These are phyloP conservation scores for Varecia variegata DNA, from an alignment of 2,797 vertebrate genomes.

Conservation along the genomic window DNA sequence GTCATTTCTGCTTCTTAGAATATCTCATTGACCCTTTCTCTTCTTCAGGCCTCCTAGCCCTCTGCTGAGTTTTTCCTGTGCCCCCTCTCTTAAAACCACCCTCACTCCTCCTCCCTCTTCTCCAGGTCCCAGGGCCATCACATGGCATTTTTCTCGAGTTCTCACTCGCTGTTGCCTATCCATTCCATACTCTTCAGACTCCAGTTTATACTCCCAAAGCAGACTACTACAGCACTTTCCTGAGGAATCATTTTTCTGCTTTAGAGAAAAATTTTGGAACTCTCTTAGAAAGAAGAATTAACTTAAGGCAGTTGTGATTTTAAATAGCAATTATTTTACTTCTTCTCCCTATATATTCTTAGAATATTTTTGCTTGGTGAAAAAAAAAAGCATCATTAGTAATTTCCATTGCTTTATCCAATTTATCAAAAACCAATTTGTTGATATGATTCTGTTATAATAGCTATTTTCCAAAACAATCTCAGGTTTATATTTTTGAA, in stretches of 20 bases:
- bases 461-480: constrained; percentile 44
- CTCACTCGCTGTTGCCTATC: background rate
- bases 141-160: background rate
- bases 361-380: constrained; percentile 20
- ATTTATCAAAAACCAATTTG: constrained; percentile 40
- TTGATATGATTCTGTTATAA: constrained; percentile 27
- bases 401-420: constrained; percentile 26
- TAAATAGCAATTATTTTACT: constrained; percentile 41
- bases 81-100: background rate
- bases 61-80: background rate
- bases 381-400: constrained; percentile 6
- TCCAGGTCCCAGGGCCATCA: background rate
- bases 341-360: background rate
- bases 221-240: background rate
- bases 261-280: background rate
- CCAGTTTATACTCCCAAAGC: background rate
- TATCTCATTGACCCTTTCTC: background rate
- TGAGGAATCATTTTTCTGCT: background rate
- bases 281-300: constrained; percentile 28
- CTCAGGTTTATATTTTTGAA: constrained; percentile 37
- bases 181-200: background rate
- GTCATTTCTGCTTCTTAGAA: constrained; percentile 32
- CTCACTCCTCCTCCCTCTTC: background rate
- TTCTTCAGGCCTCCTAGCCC: background rate
- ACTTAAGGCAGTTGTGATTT: background rate